Evolutionary conservation across 2,888 invertebrate species (phyloP), one percentile per base, ranked within the genome.

Genomic region (Zhuqinia jingwanae): DNA sequence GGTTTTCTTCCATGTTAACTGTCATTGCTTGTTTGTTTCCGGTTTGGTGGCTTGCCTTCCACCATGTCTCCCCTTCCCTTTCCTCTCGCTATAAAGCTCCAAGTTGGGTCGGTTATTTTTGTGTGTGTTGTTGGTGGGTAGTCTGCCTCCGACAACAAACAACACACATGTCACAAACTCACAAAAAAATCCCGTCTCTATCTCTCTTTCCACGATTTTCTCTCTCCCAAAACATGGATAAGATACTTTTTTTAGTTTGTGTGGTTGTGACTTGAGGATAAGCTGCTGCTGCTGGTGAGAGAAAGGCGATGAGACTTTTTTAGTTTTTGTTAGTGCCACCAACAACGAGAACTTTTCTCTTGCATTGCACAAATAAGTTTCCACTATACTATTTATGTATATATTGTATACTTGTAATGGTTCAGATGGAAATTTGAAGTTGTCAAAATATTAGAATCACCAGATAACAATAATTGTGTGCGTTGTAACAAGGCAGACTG

Each of bases 1-100:
- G 36, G 17, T 65, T 65, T 63, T 65, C 11, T 36, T 63, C 2
- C 20, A 70, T 70, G 70, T 70, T 70, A 70, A 70, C 70, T 75
- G 75, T 75, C 75, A 75, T 75, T 75, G 50, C 75, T 75, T 75
- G 75, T 75, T 75, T 53, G 75, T 53, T 75, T 75, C 75, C 75
- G 75, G 75, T 53, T 75, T 75, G 30, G 53, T 75, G 75, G 75
- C 30, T 70, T 22, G 22, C 50, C n/a, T 50, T 36, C 36, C 8
- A 36, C 36, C 36, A 36, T 36, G 36, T 36, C 36, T 36, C 8
- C 36, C 8, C 36, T 36, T 36, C 36, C 3, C 5, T 36, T 36
- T 36, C 50, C 15, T 50, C 50, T 11, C 50, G n/a, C n/a, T n/a
- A n/a, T n/a, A n/a, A n/a, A n/a, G n/a, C n/a, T n/a, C n/a, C n/a